phyloP scores from a whole-genome alignment of 2,113 vertebrate genomes.

The Xyrauchen texanus region DNA sequence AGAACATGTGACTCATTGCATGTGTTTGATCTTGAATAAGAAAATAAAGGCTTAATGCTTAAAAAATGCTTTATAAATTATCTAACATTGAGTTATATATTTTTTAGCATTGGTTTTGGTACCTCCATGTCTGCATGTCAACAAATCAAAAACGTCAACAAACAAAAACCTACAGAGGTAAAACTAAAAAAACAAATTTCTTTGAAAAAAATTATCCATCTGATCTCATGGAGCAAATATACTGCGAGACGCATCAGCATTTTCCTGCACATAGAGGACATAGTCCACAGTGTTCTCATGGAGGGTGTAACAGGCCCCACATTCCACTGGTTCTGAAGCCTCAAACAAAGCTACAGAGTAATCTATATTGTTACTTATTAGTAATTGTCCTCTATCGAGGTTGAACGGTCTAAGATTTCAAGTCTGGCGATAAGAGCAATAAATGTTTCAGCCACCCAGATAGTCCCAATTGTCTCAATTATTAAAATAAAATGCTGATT shows the following conservation, averaged over 20 bases:
- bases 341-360: background rate
- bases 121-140: no score
- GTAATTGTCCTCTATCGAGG: background rate
- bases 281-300: constrained; percentile 10
- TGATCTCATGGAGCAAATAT: constrained; percentile 13
- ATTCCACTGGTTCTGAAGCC: background rate
- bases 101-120: no score
- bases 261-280: constrained; percentile 5
- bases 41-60: no score
- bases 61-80: no score
- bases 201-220: no score
- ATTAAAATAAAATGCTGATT: background rate
- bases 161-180: no score
- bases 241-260: constrained; percentile 21
- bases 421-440: background rate
- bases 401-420: background rate
- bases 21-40: no score
- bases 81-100: no score
- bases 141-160: no score
- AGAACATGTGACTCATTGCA: no score
- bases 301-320: background rate
- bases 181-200: no score
- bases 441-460: background rate
- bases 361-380: background rate
- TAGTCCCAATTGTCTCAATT: no score